These are phyloP conservation scores for Nemapogon koenigi DNA, from an alignment of 2,888 invertebrate species.

Conservation along the genomic window DNA sequence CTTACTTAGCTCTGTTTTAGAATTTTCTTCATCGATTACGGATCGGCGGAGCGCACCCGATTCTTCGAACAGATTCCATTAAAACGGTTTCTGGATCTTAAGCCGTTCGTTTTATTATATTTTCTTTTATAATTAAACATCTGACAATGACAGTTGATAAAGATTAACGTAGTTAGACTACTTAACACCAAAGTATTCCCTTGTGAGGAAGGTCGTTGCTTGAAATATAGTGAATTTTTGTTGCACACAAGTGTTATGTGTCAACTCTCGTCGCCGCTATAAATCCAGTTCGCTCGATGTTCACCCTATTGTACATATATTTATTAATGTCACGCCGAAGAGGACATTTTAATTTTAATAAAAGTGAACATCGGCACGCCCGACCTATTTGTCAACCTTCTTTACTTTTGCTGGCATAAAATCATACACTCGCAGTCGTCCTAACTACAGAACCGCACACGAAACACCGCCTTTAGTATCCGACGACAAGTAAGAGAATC, in stretches of 20 bases:
- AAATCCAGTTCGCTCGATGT: not conserved
- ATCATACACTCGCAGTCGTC: conserved; percentile 55
- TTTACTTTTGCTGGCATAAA: conserved; percentile 60
- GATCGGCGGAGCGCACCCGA: conserved; percentile 5
- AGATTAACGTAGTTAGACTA: no score
- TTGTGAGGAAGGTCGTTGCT: no score
- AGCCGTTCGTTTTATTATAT: conserved; percentile 1
- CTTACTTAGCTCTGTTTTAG: conserved; percentile 9
- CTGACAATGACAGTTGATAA: no score
- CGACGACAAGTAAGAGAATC: conserved; percentile 53
- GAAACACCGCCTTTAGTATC: conserved; percentile 50
- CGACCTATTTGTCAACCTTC: conserved; percentile 64
- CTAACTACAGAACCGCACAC: conserved; percentile 32
- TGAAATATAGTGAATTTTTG: no score
- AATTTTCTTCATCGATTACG: conserved; percentile 9
- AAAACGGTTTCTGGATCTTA: conserved; percentile 6
- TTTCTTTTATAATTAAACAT: not conserved
- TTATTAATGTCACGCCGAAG: conserved; percentile 37
- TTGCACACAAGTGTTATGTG: no score
- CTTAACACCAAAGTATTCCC: no score
- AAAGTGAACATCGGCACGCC: conserved; percentile 61
- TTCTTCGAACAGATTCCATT: conserved; percentile 6
- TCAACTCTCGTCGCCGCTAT: no score
- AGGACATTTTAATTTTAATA: conserved; percentile 62
- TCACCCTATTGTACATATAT: conserved; percentile 1